Evolutionary conservation across 2,888 invertebrate genomes (phyloP), one percentile per base, ranked within the genome.

Genomic region (Hypomecis punctinalis): DNA sequence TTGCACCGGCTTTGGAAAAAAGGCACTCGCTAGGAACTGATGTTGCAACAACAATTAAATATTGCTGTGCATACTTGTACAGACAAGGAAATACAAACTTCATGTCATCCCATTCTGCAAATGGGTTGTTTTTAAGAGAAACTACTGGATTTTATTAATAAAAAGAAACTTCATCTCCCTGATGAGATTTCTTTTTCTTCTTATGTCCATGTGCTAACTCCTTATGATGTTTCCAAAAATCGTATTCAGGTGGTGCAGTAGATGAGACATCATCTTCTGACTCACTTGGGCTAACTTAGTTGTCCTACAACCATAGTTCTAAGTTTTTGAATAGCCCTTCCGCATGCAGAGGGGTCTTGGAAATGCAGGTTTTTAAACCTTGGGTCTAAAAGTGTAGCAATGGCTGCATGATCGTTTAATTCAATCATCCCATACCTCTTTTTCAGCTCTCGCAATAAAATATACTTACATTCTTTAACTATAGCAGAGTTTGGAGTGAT

Each of bases 21-120:
- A 78, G 73, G 62, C 79, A 72, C 69, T 81, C 77, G 66, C 76
- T 78, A 55, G 79, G 76, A 62, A 82, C 80, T 61, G 80, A 78
- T 61, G 78, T 80, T 69, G 77, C 78, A 63, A 79, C 47, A 47
- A 47, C 74, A 61, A 75, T 71, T 63, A 80, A 77, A 74, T 79
- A 77, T 74, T 72, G 74, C 58, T 72, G 72, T 65, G 78, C 76
- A 67, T 76, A 71, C 67, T 76, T 74, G 66, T 70, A 72, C 57
- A 77, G 68, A 61, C 71, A 72, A 64, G 78, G 76, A 76, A 74
- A 76, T 35, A 77, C 63, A 52, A 66, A 68, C 56, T 74, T 74
- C 72, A 79, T 73, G 52, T 76, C 75, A 53, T 76, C 73, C 73
- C 76, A 76, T 62, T 76, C 69, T 62, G 78, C 63, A 71, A 78